A percentile compares a stretch with the other conserved stretches of the same genome.
Conservation (phyloP, 2,113 vertebrate genomes). For the Pelusios castaneus region DNA sequence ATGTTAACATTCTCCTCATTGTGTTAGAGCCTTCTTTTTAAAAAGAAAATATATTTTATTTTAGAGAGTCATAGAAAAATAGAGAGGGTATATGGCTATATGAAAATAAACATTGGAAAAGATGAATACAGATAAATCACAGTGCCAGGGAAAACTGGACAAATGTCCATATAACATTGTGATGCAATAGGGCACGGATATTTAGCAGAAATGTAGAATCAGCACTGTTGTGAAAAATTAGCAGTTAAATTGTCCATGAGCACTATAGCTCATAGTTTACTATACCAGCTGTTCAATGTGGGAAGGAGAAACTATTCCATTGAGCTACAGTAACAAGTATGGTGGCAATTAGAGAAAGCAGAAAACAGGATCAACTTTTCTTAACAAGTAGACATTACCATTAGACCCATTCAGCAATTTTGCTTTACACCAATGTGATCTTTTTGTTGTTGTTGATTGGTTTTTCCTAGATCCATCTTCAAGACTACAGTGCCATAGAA, state of each 20-base stretch:
- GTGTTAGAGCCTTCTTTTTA: not conserved
- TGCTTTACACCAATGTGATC: not conserved
- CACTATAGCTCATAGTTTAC: fast-evolving
- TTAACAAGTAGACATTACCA: not conserved
- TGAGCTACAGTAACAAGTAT: not conserved
- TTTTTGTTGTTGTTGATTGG: not conserved
- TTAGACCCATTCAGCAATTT: slow-evolving; percentile 1
- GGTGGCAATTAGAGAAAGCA: not conserved
- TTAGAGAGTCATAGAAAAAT: not conserved
- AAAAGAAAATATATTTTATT: not conserved
- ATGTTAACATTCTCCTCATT: not conserved
- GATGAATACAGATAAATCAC: not conserved
- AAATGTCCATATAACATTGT: not conserved
- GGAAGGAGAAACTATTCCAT: not conserved
- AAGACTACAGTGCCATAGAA: not conserved
- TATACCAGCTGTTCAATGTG: not conserved
- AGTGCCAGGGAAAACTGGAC: not conserved
- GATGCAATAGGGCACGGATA: not conserved
- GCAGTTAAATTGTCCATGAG: not conserved
- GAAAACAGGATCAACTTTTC: not conserved
- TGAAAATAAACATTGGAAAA: not conserved
- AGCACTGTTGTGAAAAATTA: not conserved
- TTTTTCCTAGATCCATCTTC: slow-evolving; percentile 16
- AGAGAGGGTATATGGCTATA: not conserved
- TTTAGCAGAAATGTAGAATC: not conserved